Evolutionary conservation across 2,797 vertebrate species (phyloP).

Genomic region (Ibycter americanus): DNA sequence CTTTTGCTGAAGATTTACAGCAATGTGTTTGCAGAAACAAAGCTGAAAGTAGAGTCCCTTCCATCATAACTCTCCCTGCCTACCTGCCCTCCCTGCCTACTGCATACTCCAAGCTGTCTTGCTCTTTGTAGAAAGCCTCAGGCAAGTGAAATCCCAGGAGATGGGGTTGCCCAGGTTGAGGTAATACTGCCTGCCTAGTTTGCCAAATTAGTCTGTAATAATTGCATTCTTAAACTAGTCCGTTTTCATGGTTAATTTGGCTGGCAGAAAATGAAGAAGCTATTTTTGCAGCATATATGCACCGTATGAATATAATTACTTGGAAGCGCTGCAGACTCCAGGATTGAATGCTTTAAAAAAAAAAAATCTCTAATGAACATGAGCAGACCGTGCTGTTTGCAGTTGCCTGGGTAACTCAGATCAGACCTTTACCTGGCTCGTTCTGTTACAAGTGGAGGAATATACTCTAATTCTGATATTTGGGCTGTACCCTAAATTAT

Average conservation of each 20-base stretch:
- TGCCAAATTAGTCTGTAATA: conserved; percentile 36
- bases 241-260: conserved; percentile 35
- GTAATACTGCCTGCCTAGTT: neutral
- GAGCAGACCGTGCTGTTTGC: conserved; percentile 39
- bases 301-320: conserved; percentile 52
- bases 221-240: conserved; percentile 18
- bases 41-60: neutral
- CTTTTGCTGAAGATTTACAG: neutral
- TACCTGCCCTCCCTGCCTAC: neutral
- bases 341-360: conserved; percentile 12
- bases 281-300: conserved; percentile 44
- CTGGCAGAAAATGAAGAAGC: conserved; percentile 18
- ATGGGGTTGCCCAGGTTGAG: neutral
- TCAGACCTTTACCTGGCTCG: conserved; percentile 47
- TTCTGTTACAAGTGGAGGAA: conserved; percentile 15
- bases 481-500: neutral
- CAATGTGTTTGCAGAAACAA: neutral
- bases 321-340: conserved; percentile 23
- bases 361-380: neutral
- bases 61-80: neutral
- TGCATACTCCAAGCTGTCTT: neutral
- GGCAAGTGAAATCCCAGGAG: neutral
- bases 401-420: conserved; percentile 74
- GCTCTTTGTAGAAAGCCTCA: neutral
- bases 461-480: conserved; percentile 2